Percentiles rank a stretch among this genome's conserved stretches.
These are phyloP conservation scores for Lerema accius DNA, from an alignment of 1,140 invertebrate genomes.

Conservation along the genomic window DNA sequence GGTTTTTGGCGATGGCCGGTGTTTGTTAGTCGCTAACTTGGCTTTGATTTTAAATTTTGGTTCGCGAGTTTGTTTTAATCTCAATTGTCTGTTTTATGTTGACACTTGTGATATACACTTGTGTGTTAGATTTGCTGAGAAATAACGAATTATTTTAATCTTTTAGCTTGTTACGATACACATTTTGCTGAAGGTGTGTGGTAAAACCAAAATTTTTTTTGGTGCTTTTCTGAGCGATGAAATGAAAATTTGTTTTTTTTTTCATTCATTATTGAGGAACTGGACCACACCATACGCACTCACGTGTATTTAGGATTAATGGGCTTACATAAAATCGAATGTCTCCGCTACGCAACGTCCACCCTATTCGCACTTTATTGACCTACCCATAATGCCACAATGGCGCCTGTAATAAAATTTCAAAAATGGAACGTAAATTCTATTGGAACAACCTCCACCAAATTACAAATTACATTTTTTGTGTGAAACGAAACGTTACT, in stretches of 20 bases:
- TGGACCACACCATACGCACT: slow-evolving; percentile 29
- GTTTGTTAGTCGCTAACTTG: slow-evolving; percentile 1
- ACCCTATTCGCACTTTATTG: slow-evolving; percentile 56
- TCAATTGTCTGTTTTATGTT: not conserved
- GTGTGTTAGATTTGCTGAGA: too few species aligned
- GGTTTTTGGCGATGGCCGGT: slow-evolving; percentile 38
- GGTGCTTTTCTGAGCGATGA: too few species aligned
- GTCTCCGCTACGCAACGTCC: slow-evolving; percentile 33
- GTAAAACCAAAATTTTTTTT: too few species aligned
- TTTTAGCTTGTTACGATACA: too few species aligned
- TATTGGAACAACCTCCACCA: too few species aligned
- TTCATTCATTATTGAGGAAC: not conserved
- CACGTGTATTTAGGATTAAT: slow-evolving; percentile 47
- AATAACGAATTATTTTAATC: too few species aligned
- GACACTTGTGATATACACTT: too few species aligned
- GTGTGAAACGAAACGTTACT: too few species aligned
- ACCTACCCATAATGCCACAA: slow-evolving; percentile 56
- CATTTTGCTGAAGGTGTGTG: too few species aligned
- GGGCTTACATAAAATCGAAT: slow-evolving; percentile 48
- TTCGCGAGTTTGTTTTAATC: not conserved
- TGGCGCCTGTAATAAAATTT: slow-evolving; percentile 61
- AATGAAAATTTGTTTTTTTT: too few species aligned
- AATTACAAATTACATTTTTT: too few species aligned
- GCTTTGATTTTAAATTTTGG: not conserved
- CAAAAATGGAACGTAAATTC: slow-evolving; percentile 49